Evolutionary conservation across 2,113 vertebrate species (phyloP).

Genomic region (Plecturocebus donacophilus): DNA sequence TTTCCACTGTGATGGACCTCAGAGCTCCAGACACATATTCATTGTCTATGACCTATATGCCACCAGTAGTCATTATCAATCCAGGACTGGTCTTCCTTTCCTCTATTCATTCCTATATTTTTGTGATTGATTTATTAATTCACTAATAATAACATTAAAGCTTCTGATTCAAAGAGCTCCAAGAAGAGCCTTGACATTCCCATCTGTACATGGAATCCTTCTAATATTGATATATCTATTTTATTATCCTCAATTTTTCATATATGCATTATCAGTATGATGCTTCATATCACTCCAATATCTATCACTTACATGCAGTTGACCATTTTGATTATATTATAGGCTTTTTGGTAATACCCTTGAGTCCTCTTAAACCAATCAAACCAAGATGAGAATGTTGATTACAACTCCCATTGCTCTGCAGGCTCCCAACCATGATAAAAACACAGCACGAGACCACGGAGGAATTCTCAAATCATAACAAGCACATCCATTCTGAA

Average conservation of each 20-base stretch:
- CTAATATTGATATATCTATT: background rate
- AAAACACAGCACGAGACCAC: background rate
- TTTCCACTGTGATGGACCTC: background rate
- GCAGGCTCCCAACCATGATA: background rate
- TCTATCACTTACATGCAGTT: too few species aligned
- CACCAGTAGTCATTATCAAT: background rate
- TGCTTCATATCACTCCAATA: too few species aligned
- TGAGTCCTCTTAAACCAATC: background rate
- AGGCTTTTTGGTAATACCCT: background rate
- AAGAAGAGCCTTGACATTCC: background rate
- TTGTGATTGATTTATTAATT: background rate
- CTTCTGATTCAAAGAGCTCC: background rate
- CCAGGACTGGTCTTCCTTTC: rapidly evolving
- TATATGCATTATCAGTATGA: too few species aligned
- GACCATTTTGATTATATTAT: too few species aligned
- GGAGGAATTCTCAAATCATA: background rate
- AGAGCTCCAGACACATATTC: background rate
- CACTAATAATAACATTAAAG: background rate
- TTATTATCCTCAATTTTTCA: too few species aligned
- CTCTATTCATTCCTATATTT: background rate
- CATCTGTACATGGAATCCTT: background rate
- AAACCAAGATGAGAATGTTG: background rate
- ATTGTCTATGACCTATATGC: background rate
- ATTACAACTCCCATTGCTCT: background rate
- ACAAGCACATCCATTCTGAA: background rate